These are phyloP conservation scores for Drosophila nigrodunni DNA, from an alignment of 1,140 invertebrate genomes.

Conservation along the genomic window DNA sequence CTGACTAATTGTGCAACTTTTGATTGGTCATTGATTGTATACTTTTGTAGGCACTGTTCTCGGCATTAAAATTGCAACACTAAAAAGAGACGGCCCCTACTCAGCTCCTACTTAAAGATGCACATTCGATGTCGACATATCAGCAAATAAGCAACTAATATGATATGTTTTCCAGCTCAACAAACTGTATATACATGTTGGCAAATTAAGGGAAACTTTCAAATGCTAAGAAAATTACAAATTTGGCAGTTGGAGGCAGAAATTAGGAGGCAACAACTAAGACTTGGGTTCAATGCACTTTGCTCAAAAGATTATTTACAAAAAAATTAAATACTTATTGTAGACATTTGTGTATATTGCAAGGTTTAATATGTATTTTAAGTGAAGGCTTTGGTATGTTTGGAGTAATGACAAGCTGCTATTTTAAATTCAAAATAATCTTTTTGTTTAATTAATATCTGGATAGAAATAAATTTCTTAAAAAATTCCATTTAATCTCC, in stretches of 20 bases:
- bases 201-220: conserved; percentile 8
- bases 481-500: no score
- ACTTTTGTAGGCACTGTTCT: conserved; percentile 39
- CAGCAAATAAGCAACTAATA: conserved; percentile 57
- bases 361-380: no score
- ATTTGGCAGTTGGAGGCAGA: background rate
- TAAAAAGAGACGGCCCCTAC: conserved; percentile 46
- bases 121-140: conserved; percentile 66
- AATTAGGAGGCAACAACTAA: background rate
- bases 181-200: background rate
- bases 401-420: no score
- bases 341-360: no score
- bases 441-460: no score
- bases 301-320: background rate
- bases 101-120: conserved; percentile 54
- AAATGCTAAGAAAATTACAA: conserved; percentile 10
- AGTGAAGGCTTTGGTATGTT: no score
- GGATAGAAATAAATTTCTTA: no score
- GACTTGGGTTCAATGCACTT: conserved; percentile 12
- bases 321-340: no score
- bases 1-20: conserved; percentile 72
- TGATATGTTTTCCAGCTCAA: conserved; percentile 18
- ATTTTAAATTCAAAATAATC: no score
- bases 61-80: conserved; percentile 73
- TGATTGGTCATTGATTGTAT: conserved; percentile 76